phyloP scores from a whole-genome alignment of 2,888 invertebrate genomes.

The Melanostoma mellinum region DNA sequence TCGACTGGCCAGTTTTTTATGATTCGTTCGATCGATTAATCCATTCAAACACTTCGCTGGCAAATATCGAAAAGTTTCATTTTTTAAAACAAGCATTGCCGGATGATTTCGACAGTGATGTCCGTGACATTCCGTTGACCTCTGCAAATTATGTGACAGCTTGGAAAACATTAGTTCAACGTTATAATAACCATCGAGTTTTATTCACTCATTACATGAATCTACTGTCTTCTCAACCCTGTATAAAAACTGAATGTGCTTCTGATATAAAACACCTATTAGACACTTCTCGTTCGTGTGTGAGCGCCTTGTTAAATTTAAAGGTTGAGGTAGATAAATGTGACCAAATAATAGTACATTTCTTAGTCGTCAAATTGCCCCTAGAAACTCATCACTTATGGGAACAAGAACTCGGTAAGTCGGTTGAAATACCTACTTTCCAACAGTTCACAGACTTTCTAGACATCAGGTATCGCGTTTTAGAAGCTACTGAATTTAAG shows the following conservation, averaged over 20 bases:
- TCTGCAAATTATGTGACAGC: constrained; percentile 9
- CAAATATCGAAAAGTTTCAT: constrained; percentile 26
- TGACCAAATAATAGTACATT: constrained; percentile 27
- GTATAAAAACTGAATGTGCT: constrained; percentile 12
- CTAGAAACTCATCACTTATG: constrained; percentile 10
- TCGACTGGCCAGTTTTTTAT: constrained; percentile 8
- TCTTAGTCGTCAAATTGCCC: constrained; percentile 17
- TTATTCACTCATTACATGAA: constrained; percentile 32
- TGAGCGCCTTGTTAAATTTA: constrained; percentile 18
- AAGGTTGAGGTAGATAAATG: constrained; percentile 10
- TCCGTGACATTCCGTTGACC: constrained; percentile 27
- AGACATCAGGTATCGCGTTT: constrained; percentile 24
- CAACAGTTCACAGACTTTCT: constrained; percentile 15
- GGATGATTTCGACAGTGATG: constrained; percentile 29
- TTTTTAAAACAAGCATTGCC: constrained; percentile 23
- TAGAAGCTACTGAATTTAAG: constrained; percentile 27
- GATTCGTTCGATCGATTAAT: constrained; percentile 26
- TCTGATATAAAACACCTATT: constrained; percentile 17
- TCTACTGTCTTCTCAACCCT: constrained; percentile 22
- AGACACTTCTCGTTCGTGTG: constrained; percentile 23
- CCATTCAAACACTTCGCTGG: constrained; percentile 21
- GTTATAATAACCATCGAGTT: constrained; percentile 21
- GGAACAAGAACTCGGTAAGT: constrained; percentile 28
- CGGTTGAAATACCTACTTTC: constrained; percentile 27
- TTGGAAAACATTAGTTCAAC: constrained; percentile 1